Evolutionary conservation across 2,797 vertebrate species (phyloP), one percentile per base, ranked within the genome.

Genomic region (Sciurus vulgaris): DNA sequence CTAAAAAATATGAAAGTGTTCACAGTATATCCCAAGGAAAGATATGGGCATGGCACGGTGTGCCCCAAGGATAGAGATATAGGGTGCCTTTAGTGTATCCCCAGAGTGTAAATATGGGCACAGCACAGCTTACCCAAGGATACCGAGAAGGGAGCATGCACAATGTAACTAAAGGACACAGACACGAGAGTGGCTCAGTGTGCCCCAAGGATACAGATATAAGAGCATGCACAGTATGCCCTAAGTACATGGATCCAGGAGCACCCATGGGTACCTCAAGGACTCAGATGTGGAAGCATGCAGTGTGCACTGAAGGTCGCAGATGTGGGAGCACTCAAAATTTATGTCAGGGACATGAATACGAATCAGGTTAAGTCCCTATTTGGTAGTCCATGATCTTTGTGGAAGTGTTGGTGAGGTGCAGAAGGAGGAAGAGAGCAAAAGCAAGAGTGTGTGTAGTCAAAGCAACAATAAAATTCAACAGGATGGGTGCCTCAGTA

Each of bases 381-480:
- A n/a, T 35, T 17, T 65, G 74, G 61, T 54, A 84, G 77, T n/a
- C 63, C 17, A 41, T 35, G 67, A 78, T 67, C 44, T 87, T 69
- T 74, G 51, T 28, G 59, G 70, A 1, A 49, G n/a, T 22, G 13
- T 67, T 67, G 63, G 30, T 33, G 33, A n/a, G 33, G 33, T n/a
- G 28, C 30, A 28, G 30, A 87, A 28, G 70, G 4, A 47, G 8
- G 49, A 54, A 61, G 54, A 61, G 54, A 87, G 20, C 17, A 4
- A 63, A 8, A 65, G 7, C 26, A 47, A 86, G 44, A 63, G 20
- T 33, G 38, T 28, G 5, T 12, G 59, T 0, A 30, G 41, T 63
- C 44, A 85, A 84, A 81, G 78, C 76, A 69, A 41, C 35, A 56
- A 41, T 26, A 77, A 89, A 82, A 73, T 86, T 51, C 63, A 92